These are phyloP conservation scores for Pardosa pseudoannulata DNA, from an alignment of 2,888 invertebrate genomes.

Conservation along the genomic window DNA sequence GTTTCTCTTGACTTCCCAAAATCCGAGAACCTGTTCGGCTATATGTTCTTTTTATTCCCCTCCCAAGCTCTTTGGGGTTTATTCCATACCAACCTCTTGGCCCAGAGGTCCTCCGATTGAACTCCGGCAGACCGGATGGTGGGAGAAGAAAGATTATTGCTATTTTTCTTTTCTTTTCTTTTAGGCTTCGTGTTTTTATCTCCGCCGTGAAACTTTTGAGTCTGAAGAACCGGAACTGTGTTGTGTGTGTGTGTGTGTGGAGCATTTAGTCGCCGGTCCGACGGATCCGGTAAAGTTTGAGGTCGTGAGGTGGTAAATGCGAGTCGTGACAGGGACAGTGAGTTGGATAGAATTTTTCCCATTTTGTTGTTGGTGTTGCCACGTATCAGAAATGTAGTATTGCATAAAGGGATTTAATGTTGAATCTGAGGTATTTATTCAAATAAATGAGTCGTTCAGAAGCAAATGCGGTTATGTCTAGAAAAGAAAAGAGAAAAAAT, in stretches of 20 bases:
- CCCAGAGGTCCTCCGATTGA: slow-evolving; percentile 23
- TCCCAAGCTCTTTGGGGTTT: not conserved
- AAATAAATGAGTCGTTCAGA: too few species aligned
- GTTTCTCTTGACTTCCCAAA: slow-evolving; percentile 3
- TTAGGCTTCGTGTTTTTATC: not conserved
- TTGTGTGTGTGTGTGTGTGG: too few species aligned
- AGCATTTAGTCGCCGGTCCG: not conserved
- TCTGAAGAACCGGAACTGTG: slow-evolving; percentile 29
- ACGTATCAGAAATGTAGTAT: too few species aligned
- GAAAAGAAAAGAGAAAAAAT: too few species aligned
- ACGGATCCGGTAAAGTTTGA: slow-evolving; percentile 23
- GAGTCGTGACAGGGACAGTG: not conserved
- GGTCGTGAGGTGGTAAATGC: slow-evolving; percentile 23
- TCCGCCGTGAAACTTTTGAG: not conserved
- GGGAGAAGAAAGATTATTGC: slow-evolving; percentile 26
- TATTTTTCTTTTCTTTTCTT: slow-evolving; percentile 31
- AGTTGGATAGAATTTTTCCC: too few species aligned
- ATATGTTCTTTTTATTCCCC: not conserved
- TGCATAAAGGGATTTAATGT: too few species aligned
- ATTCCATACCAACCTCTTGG: slow-evolving; percentile 22
- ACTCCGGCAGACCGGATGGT: slow-evolving; percentile 32
- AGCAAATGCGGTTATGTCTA: too few species aligned
- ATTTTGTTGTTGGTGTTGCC: too few species aligned
- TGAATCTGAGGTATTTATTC: too few species aligned
- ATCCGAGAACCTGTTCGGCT: slow-evolving; percentile 30